phyloP scores from a whole-genome alignment of 2,888 invertebrate species.

The Rhagium mordax region DNA sequence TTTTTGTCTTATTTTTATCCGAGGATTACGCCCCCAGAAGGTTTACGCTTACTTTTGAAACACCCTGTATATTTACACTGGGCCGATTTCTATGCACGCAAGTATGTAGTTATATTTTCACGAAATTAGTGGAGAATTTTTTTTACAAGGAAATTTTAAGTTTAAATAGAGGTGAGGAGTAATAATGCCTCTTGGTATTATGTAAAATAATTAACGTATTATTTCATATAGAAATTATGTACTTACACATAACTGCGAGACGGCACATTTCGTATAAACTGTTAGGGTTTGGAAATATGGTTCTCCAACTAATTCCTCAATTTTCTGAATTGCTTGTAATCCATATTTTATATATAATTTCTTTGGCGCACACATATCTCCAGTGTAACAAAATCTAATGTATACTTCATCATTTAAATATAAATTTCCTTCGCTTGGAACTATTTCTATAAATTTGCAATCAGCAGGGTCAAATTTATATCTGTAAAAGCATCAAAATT shows the following conservation, averaged over 20 bases:
- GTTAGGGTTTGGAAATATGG: conserved; percentile 47
- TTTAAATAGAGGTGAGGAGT: too few species aligned
- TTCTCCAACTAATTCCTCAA: conserved; percentile 51
- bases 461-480: conserved; percentile 42
- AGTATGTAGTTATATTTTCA: too few species aligned
- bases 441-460: conserved; percentile 41
- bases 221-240: not conserved
- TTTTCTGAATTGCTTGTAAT: conserved; percentile 48
- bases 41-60: too few species aligned
- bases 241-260: conserved; percentile 59
- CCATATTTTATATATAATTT: conserved; percentile 42
- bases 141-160: too few species aligned
- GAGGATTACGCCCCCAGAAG: too few species aligned
- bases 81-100: too few species aligned
- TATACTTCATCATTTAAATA: conserved; percentile 52
- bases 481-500: conserved; percentile 40
- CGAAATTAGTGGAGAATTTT: too few species aligned
- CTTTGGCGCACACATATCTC: conserved; percentile 46
- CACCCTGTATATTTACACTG: too few species aligned
- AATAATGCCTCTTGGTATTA: too few species aligned
- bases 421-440: conserved; percentile 52
- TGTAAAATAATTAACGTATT: too few species aligned
- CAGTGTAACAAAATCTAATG: conserved; percentile 47
- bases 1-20: too few species aligned
- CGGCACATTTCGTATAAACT: conserved; percentile 45